A percentile compares a stretch with the other conserved stretches of the same genome.
phyloP scores from a whole-genome alignment of 2,797 vertebrate genomes.

The Halcyon badia region DNA sequence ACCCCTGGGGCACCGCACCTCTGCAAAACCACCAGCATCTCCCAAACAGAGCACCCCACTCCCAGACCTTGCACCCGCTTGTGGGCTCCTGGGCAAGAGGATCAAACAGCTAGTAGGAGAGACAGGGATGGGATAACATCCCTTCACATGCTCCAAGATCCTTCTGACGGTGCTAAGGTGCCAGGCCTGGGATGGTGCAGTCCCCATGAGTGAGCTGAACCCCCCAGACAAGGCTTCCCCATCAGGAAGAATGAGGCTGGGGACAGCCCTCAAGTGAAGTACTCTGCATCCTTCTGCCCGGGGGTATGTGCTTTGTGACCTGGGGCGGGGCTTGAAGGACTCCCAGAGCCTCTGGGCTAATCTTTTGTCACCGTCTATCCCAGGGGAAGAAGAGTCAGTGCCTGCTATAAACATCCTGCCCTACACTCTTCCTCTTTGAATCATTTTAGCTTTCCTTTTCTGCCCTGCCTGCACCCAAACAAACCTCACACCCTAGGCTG shows the following conservation, averaged over 20 bases:
- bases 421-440: not conserved
- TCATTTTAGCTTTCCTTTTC: not conserved
- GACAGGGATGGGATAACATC: not conserved
- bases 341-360: not conserved
- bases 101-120: not conserved
- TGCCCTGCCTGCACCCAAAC: not conserved
- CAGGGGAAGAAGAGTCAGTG: not conserved
- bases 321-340: not conserved
- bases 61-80: rapidly evolving
- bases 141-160: not conserved
- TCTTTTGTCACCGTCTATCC: not conserved
- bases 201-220: rapidly evolving
- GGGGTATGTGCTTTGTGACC: not conserved
- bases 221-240: not conserved
- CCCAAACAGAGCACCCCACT: not conserved
- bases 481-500: not conserved
- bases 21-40: not conserved
- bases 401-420: not conserved
- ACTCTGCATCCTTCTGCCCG: not conserved
- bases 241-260: not conserved
- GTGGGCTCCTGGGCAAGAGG: rapidly evolving
- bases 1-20: not conserved
- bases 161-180: not conserved
- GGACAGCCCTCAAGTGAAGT: not conserved
- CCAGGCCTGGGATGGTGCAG: not conserved